Evolutionary conservation across 2,113 vertebrate genomes (phyloP).

Genomic region (Peromyscus leucopus): DNA sequence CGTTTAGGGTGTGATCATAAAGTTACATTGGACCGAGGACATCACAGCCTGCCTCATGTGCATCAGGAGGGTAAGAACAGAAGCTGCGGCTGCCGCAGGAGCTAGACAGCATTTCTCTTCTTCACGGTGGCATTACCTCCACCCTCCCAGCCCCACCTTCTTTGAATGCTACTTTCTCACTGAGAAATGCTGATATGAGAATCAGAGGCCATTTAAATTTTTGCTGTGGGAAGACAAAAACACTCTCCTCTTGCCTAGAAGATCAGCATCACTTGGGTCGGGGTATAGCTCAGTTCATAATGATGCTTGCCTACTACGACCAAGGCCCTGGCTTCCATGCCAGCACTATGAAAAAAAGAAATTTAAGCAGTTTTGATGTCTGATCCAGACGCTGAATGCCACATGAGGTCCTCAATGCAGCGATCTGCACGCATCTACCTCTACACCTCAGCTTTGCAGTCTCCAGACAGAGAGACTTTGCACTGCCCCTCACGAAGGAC

Average conservation of each 20-base stretch:
- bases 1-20: neutral
- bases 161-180: neutral
- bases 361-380: neutral
- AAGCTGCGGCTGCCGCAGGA: neutral
- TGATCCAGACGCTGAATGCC: neutral
- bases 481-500: rapidly evolving
- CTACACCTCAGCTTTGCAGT: neutral
- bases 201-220: neutral
- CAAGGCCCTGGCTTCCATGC: neutral
- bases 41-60: rapidly evolving
- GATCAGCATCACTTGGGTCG: neutral
- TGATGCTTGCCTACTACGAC: neutral
- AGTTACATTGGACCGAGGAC: neutral
- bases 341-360: neutral
- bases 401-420: neutral
- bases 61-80: neutral
- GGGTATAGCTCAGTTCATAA: neutral
- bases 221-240: neutral
- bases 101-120: too few species aligned
- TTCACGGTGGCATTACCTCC: too few species aligned
- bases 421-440: neutral
- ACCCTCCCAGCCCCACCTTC: too few species aligned
- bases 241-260: neutral
- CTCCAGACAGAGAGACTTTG: neutral
- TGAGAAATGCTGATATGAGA: neutral